Base-by-base conservation (phyloP, 2,888 invertebrate genomes). In the Dusona sp. region DNA sequence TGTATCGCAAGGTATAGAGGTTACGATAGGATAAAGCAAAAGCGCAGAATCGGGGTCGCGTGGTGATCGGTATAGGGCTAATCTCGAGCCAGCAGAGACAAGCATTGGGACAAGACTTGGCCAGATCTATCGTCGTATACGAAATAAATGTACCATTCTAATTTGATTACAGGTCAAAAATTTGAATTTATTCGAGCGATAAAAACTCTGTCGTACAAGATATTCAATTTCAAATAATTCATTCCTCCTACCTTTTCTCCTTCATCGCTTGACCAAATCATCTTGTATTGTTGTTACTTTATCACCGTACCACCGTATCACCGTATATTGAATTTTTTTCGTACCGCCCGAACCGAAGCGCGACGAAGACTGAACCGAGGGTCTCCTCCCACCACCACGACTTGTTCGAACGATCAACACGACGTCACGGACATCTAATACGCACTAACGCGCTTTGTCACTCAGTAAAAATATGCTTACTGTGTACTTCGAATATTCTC, bases 301-400 rank as follows among this genome's bases (percentile, higher is more conserved):
- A 11, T 57, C n/a, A n/a, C n/a, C n/a, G n/a, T n/a, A n/a, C n/a
- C 22, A 57, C 57, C 57, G 57, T 57, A 57, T 22, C 22, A 3
- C 57, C 22, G 57, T 57, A 19, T n/a, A 57, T n/a, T 57, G 57
- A 54, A 16, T 54, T 54, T 54, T 54, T 54, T 54, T 54, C 54
- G 54, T 54, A 54, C 54, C 54, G 54, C 11, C 54, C 54, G 54
- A 54, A 54, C 19, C 54, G 54, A 54, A 54, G 54, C 54, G 54
- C 54, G 54, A 16, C 54, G 11, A 54, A 54, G n/a, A 54, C 54
- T 54, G n/a, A 54, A 19, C 3, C n/a, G 19, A 54, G 9, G n/a
- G 54, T 16, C 57, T 51, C 48, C 29, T 22, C n/a, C 75, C 13
- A 36, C 61, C 70, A 54, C 54, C 19, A 54, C 19, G 54, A 54